Evolutionary conservation across 2,888 invertebrate genomes (phyloP), one percentile per base, ranked within the genome.

Genomic region (Trachelus stipa): DNA sequence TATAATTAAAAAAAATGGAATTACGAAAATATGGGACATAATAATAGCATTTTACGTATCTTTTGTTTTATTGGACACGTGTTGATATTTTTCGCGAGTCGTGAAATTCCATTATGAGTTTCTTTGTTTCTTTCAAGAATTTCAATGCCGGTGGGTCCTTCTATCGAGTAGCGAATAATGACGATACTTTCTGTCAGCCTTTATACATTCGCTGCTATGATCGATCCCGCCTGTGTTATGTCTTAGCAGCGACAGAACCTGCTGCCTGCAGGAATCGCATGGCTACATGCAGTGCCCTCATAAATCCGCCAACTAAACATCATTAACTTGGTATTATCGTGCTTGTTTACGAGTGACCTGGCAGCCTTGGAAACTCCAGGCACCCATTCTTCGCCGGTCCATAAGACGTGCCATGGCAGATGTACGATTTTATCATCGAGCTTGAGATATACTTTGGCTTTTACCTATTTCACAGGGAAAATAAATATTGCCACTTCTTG

Each of bases 291-390:
- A 81, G 81, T 83, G 85, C 81, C 83, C 85, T 85, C 86, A 81
- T 87, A 87, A 86, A 87, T 86, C 83, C 86, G 84, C 84, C 86
- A 86, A 84, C 84, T 83, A 84, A 87, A 87, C 85, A 86, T 87
- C 86, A 87, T 87, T 87, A 86, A 87, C 83, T 85, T 77, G 83
- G 80, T 80, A 83, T 86, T 85, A 85, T 85, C 83, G 86, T 85
- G 83, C 84, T 85, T 79, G 85, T 82, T 81, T 80, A 83, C 85
- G 84, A 85, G 85, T 85, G 82, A 81, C 81, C 71, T 15, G 30
- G 76, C 71, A 71, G 79, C 78, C 81, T 68, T 78, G 79, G 74
- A 78, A 80, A 80, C 81, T 75, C 85, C 84, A 77, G 85, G 85
- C 56, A 0, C 23, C 9, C 56, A 56, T 56, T 56, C 56, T 23